Conservation (phyloP, 2,113 vertebrate species). For the Bos indicus region DNA sequence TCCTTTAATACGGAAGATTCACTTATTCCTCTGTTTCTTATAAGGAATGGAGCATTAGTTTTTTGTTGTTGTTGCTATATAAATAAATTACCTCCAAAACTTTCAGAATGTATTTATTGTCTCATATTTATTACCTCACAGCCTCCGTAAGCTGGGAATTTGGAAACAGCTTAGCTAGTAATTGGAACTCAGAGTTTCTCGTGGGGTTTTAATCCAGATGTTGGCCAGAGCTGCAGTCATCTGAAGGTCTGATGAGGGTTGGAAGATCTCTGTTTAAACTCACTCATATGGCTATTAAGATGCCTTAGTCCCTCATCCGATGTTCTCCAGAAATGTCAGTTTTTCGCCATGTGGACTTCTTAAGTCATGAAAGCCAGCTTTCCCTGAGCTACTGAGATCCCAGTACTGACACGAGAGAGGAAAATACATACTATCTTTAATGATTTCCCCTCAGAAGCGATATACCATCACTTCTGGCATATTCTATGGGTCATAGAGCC, state of each 20-base stretch:
- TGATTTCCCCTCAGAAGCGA: not conserved
- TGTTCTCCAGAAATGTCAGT: not conserved
- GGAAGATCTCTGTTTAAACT: not conserved
- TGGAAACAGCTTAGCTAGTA: not conserved
- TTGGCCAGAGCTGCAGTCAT: not conserved
- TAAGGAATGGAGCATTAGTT: not conserved
- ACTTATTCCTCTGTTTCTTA: not conserved
- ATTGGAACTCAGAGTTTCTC: not conserved
- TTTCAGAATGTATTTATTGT: not conserved
- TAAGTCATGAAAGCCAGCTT: not conserved
- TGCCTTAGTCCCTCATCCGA: rapidly evolving
- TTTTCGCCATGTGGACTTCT: not conserved
- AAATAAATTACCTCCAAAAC: not conserved
- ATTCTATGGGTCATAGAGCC: not conserved
- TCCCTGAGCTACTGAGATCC: not conserved
- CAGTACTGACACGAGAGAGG: not conserved
- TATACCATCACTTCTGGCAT: not conserved
- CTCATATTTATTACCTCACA: not conserved
- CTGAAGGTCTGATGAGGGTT: not conserved
- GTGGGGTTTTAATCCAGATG: not conserved
- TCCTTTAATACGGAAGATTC: not conserved
- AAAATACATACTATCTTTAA: not conserved
- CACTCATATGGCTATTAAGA: not conserved
- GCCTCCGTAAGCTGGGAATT: not conserved
- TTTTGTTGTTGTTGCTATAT: not conserved